phyloP scores from a whole-genome alignment of 2,113 vertebrate species.

The Cairina moschata region DNA sequence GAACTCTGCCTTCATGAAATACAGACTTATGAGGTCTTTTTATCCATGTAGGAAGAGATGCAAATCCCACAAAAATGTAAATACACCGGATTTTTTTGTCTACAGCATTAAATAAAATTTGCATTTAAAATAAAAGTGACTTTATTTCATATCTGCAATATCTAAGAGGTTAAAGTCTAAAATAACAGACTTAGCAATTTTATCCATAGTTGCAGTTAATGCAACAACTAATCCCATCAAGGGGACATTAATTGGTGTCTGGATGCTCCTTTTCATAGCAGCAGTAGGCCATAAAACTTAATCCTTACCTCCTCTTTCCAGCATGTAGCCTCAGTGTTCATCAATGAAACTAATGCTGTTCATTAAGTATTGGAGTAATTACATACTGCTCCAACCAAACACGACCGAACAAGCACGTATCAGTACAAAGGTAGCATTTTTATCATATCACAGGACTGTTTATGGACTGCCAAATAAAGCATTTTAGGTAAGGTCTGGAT shows the following conservation, averaged over 20 bases:
- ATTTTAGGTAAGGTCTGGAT: background rate
- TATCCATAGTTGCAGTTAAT: constrained; percentile 54
- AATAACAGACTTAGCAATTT: constrained; percentile 62
- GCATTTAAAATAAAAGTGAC: constrained; percentile 55
- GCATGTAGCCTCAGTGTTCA: constrained; percentile 35
- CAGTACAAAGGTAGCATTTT: background rate
- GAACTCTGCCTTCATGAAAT: constrained; percentile 6
- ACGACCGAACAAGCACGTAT: background rate
- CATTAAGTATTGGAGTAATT: constrained; percentile 66
- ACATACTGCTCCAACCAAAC: constrained; percentile 29
- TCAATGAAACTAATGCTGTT: constrained; percentile 58
- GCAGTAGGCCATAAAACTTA: constrained; percentile 60
- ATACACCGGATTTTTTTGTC: constrained; percentile 23
- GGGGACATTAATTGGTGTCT: constrained; percentile 62
- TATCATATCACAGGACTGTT: accelerated
- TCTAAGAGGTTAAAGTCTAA: constrained; percentile 57
- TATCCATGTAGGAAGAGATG: background rate
- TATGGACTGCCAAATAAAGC: background rate
- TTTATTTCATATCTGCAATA: constrained; percentile 34
- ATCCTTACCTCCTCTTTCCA: constrained; percentile 65
- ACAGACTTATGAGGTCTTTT: background rate
- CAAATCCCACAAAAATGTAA: constrained; percentile 36
- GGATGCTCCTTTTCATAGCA: constrained; percentile 59
- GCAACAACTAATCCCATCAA: constrained; percentile 69
- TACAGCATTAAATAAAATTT: constrained; percentile 46